Evolutionary conservation across 2,888 invertebrate genomes (phyloP), one percentile per base, ranked within the genome.

Genomic region (Sesia bembeciformis): DNA sequence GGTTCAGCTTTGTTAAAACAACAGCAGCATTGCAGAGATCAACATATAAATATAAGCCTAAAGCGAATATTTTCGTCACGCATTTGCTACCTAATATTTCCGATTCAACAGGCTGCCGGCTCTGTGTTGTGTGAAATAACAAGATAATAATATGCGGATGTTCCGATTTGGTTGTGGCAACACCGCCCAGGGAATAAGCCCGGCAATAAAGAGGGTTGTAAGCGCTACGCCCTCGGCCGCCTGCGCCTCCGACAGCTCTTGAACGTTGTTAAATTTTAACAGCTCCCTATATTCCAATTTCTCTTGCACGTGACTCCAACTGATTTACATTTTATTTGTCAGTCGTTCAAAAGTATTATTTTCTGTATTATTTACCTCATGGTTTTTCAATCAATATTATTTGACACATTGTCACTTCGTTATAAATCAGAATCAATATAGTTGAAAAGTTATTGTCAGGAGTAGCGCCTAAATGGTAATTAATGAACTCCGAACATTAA

Each of bases 231-330:
- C 58, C 61, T 61, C 60, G 63, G 60, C 67, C 6, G 67, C 64
- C 65, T 59, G 61, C 60, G 61, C 23, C 23, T 23, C 23, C 23
- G 23, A 23, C 62, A 53, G 62, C 66, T 62, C 66, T 67, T 63
- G 62, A 60, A 67, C 58, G 66, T 65, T 68, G 73, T 79, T 78
- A 76, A 78, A 76, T 71, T 78, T 77, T 76, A 72, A 78, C 76
- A 76, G 72, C 76, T 70, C 66, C 63, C 65, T 63, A 23, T 65
- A 70, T 67, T 65, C 63, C 58, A 61, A 58, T 57, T 64, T 64
- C 62, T 63, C 58, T 54, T 57, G 53, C 63, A 57, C 58, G 62
- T 63, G 60, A 63, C 60, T 60, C 59, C 57, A 61, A 60, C 62
- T 62, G 58, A 71, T 72, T 71, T 67, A 68, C 65, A 69, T 70